Conservation (phyloP, 2,888 invertebrate species). For the Falcaria lacertinaria region DNA sequence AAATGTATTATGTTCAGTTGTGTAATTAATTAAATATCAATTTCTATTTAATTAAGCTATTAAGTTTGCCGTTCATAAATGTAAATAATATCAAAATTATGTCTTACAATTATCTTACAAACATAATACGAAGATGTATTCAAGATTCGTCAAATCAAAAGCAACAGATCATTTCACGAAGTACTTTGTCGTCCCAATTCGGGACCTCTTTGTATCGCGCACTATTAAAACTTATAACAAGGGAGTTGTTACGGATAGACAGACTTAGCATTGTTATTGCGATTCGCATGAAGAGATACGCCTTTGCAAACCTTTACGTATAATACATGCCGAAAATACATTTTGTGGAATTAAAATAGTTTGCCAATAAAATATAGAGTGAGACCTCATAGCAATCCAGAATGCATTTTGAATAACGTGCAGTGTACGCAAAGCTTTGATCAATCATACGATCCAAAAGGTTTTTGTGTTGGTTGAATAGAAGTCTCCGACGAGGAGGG, state of each 20-base stretch:
- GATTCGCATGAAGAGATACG: conserved; percentile 33
- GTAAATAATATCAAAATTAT: too few relatives aligned
- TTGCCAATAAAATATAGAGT: too few relatives aligned
- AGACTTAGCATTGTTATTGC: conserved; percentile 37
- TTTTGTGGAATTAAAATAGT: conserved; percentile 1
- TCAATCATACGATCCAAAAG: conserved; percentile 71
- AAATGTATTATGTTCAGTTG: too few relatives aligned
- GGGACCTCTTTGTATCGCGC: conserved; percentile 53
- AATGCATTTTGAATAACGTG: conserved; percentile 57
- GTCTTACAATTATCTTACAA: too few relatives aligned
- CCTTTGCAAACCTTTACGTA: conserved; percentile 24
- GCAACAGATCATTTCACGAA: conserved; percentile 18
- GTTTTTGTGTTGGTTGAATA: conserved; percentile 68
- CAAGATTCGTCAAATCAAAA: neutral
- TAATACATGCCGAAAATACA: conserved; percentile 11
- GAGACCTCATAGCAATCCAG: conserved; percentile 27
- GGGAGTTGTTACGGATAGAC: conserved; percentile 41
- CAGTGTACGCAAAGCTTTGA: conserved; percentile 63
- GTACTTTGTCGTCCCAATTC: conserved; percentile 35
- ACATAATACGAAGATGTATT: neutral
- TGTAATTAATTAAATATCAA: too few relatives aligned
- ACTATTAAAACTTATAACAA: conserved; percentile 75
- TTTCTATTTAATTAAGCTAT: too few relatives aligned
- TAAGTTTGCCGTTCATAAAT: too few relatives aligned
- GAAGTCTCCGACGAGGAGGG: conserved; percentile 48